Evolutionary conservation across 2,797 vertebrate species (phyloP).

Genomic region (Macropodus opercularis): DNA sequence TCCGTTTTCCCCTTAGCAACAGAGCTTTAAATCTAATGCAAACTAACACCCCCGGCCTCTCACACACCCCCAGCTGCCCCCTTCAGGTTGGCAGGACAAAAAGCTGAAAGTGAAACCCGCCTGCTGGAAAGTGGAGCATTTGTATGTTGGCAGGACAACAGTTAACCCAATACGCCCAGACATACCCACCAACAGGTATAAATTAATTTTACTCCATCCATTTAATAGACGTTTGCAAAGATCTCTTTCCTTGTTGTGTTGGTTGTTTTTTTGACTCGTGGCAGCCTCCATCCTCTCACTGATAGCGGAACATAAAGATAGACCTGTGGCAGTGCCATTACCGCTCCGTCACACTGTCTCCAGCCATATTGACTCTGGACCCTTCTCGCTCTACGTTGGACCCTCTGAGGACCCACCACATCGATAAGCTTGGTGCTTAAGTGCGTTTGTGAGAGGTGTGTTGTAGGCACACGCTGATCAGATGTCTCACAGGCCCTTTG

Average conservation of each 20-base stretch:
- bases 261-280: neutral
- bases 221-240: too few species aligned
- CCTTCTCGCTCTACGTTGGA: conserved; percentile 34
- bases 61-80: conserved; percentile 4
- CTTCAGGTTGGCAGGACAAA: conserved; percentile 29
- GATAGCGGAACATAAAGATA: conserved; percentile 30
- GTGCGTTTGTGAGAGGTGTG: conserved; percentile 25
- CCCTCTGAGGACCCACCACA: conserved; percentile 42
- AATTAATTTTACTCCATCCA: too few species aligned
- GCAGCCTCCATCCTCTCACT: conserved; percentile 1
- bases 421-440: conserved; percentile 58
- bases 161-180: too few species aligned
- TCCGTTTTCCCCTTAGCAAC: conserved; percentile 54
- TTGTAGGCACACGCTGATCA: conserved; percentile 6
- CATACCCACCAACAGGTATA: too few species aligned
- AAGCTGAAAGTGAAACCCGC: conserved; percentile 14
- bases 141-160: conserved; percentile 12
- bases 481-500: conserved; percentile 6
- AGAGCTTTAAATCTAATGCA: conserved; percentile 51
- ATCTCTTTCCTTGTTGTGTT: too few species aligned
- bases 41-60: conserved; percentile 25
- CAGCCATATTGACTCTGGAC: conserved; percentile 61
- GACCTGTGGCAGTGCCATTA: conserved; percentile 54
- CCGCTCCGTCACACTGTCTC: conserved; percentile 60
- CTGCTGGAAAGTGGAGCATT: neutral